Percentiles rank a stretch among this genome's conserved stretches.
Evolutionary conservation across 2,797 vertebrate species (phyloP).

Genomic region (Lagocephalus sceleratus): DNA sequence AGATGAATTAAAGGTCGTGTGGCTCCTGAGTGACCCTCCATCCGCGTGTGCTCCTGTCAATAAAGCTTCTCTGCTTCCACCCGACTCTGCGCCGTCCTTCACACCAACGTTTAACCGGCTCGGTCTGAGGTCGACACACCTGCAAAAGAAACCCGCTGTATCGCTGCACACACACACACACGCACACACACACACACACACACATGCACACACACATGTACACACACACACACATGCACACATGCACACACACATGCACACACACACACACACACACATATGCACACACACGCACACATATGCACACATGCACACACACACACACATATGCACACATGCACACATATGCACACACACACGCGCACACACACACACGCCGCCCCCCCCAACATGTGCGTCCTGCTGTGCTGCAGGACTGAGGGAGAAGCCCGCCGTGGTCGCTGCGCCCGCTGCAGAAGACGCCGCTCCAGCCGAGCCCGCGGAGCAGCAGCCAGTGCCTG

Average conservation of each 20-base stretch:
- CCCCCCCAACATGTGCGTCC: slow-evolving; percentile 44
- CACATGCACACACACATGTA: too few species aligned
- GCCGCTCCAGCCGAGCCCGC: slow-evolving; percentile 31
- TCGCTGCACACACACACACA: background rate
- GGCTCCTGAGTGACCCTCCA: too few species aligned
- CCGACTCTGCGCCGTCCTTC: too few species aligned
- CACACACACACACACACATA: slow-evolving; percentile 6
- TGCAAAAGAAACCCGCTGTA: slow-evolving; percentile 41
- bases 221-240: too few species aligned
- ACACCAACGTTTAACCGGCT: too few species aligned
- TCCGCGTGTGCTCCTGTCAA: slow-evolving; percentile 29
- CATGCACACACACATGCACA: slow-evolving; percentile 4
- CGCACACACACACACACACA: background rate
- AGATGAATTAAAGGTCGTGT: background rate
- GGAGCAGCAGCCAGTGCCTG: slow-evolving; percentile 31
- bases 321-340: background rate
- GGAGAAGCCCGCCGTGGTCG: slow-evolving; percentile 58
- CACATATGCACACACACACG: background rate
- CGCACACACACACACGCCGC: too few species aligned
- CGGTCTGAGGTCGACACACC: too few species aligned
- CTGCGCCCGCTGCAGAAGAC: slow-evolving; percentile 29
- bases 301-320: background rate
- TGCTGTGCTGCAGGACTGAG: slow-evolving; percentile 69
- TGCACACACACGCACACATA: slow-evolving; percentile 3
- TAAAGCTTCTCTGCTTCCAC: slow-evolving; percentile 44